Conservation (phyloP, 2,797 vertebrate species). For the Allobates femoralis region DNA sequence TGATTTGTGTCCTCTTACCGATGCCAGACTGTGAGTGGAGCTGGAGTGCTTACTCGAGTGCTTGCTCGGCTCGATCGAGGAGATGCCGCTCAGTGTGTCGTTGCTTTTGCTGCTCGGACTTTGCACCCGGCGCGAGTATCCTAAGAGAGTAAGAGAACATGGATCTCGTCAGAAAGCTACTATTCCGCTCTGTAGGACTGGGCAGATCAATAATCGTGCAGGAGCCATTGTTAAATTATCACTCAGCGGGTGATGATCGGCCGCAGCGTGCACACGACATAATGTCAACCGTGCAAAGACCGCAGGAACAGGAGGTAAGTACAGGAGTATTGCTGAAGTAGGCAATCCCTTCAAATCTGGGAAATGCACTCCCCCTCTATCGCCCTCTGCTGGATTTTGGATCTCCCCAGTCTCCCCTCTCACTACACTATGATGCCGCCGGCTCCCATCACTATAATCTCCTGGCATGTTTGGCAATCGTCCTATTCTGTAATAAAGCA, state of each 20-base stretch:
- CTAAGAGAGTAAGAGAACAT: slow-evolving; percentile 68
- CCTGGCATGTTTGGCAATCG: not conserved
- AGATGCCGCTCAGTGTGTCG: slow-evolving; percentile 94
- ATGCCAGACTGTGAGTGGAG: slow-evolving; percentile 92
- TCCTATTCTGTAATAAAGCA: not conserved
- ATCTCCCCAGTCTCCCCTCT: not conserved
- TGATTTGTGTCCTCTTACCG: slow-evolving; percentile 75
- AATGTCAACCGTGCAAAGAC: no score
- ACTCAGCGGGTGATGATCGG: no score
- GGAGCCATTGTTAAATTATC: no score
- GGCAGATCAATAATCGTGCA: no score
- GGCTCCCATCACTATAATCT: not conserved
- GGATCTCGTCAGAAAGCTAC: no score
- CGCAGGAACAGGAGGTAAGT: no score
- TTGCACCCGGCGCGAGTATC: slow-evolving; percentile 83
- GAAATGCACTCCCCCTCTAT: not conserved
- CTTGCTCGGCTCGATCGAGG: slow-evolving; percentile 93
- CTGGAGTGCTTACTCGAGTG: slow-evolving; percentile 96
- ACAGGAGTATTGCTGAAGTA: no score
- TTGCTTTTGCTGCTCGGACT: slow-evolving; percentile 94
- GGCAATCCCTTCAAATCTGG: not conserved
- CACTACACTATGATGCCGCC: not conserved
- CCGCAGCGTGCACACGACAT: no score
- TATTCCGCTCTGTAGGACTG: no score
- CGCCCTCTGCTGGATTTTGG: no score